Conservation (phyloP, 2,113 vertebrate genomes). For the Martes martes region DNA sequence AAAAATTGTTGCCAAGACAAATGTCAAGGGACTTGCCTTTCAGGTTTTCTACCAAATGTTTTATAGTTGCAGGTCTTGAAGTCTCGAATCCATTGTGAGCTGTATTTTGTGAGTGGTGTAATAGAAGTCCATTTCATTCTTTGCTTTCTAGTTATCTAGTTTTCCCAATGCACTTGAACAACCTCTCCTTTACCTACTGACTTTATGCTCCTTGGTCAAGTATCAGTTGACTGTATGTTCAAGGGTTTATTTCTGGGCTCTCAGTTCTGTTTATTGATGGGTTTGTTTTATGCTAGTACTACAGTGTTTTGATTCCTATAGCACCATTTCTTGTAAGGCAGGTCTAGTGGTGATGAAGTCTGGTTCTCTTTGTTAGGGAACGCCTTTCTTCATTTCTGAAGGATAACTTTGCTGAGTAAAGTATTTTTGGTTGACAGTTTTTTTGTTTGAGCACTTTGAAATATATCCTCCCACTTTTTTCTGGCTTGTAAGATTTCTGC, state of each 20-base stretch:
- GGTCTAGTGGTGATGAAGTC: background rate
- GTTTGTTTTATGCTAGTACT: background rate
- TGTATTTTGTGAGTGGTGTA: background rate
- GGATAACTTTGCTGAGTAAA: background rate
- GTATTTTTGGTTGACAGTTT: background rate
- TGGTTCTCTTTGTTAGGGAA: background rate
- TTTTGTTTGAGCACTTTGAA: background rate
- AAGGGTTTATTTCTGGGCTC: background rate
- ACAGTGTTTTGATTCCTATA: background rate
- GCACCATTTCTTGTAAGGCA: background rate
- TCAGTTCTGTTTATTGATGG: background rate
- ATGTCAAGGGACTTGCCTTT: background rate
- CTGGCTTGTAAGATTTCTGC: background rate
- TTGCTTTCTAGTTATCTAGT: background rate
- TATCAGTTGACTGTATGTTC: background rate
- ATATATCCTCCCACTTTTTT: background rate
- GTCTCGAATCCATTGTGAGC: background rate
- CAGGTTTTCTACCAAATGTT: background rate
- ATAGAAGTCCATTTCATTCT: background rate
- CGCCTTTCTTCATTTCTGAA: background rate
- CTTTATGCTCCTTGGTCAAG: background rate
- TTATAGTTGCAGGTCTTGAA: background rate
- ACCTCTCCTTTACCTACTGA: background rate
- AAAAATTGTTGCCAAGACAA: background rate
- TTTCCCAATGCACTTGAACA: background rate